Evolutionary conservation across 2,888 invertebrate species (phyloP), one percentile per base, ranked within the genome.

Genomic region (Troglohyphantes excavatus): DNA sequence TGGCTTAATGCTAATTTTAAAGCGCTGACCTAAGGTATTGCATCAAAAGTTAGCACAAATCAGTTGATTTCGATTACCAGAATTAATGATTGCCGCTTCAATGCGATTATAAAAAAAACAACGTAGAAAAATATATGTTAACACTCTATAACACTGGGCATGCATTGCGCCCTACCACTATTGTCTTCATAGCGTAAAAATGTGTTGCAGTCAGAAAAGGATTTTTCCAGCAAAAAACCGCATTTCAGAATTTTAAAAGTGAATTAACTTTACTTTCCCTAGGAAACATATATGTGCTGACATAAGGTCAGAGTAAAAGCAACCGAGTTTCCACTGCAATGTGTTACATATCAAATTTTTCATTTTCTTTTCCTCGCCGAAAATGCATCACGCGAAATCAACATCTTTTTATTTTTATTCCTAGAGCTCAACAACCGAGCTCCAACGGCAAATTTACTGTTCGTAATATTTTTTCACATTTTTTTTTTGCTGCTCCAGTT

Each of bases 401-500:
- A n/a, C 53, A 53, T 53, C n/a, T 53, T 53, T 53, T 39, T 39
- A 39, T 2, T 53, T 53, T 53, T 53, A 53, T 53, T 53, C 53
- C 17, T n/a, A 53, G n/a, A n/a, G 53, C 53, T 53, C 53, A 53
- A 53, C 53, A 53, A 53, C 53, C 17, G 53, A 53, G 53, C 53
- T n/a, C 53, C 53, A 53, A 53, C 53, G 53, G 5, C 5, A n/a
- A 53, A 53, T 53, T 53, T n/a, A 53, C 53, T 53, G n/a, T n/a
- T n/a, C 53, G 17, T n/a, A 53, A 53, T 53, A 17, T 53, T 7
- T 53, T 53, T 53, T n/a, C 13, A 13, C 53, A 5, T 13, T n/a
- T 17, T 53, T 53, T 53, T 53, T 53, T 53, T 53, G 21, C 46
- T 72, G 46, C 43, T 72, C 46, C 26, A 46, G 72, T 46, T 72